Evolutionary conservation across 2,797 vertebrate genomes (phyloP).

Genomic region (Acanthurus lineatus): DNA sequence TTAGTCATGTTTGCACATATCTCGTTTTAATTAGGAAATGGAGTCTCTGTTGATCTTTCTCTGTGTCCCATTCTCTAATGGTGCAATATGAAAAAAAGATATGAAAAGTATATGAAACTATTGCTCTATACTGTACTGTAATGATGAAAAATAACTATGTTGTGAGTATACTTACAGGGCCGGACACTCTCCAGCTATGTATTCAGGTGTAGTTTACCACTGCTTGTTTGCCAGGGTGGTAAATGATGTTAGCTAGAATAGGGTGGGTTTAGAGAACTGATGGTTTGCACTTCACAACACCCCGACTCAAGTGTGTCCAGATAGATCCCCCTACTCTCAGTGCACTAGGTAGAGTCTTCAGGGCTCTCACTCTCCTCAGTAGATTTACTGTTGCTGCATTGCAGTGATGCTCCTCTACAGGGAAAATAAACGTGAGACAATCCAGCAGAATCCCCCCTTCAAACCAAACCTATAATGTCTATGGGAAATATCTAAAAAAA

Average conservation of each 20-base stretch:
- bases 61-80: slow-evolving; percentile 88
- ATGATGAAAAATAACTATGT: slow-evolving; percentile 83
- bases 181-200: slow-evolving; percentile 79
- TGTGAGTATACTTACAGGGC: slow-evolving; percentile 85
- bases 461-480: slow-evolving; percentile 83
- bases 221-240: slow-evolving; percentile 81
- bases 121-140: slow-evolving; percentile 88
- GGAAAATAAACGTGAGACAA: slow-evolving; percentile 87
- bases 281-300: slow-evolving; percentile 80
- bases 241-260: slow-evolving; percentile 83
- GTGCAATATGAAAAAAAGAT: slow-evolving; percentile 88
- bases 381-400: slow-evolving; percentile 86
- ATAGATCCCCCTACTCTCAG: slow-evolving; percentile 79
- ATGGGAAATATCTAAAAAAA: slow-evolving; percentile 79
- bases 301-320: slow-evolving; percentile 78
- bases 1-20: slow-evolving; percentile 94
- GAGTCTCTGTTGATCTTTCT: slow-evolving; percentile 87
- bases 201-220: slow-evolving; percentile 88
- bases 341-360: slow-evolving; percentile 85
- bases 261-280: slow-evolving; percentile 79
- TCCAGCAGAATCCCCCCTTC: slow-evolving; percentile 84
- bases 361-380: slow-evolving; percentile 83
- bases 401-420: slow-evolving; percentile 86
- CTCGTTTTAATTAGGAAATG: slow-evolving; percentile 91
- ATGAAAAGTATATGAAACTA: slow-evolving; percentile 85